Evolutionary conservation across 1,140 invertebrate genomes (phyloP).

Genomic region (Drosophila pseudoobscura): DNA sequence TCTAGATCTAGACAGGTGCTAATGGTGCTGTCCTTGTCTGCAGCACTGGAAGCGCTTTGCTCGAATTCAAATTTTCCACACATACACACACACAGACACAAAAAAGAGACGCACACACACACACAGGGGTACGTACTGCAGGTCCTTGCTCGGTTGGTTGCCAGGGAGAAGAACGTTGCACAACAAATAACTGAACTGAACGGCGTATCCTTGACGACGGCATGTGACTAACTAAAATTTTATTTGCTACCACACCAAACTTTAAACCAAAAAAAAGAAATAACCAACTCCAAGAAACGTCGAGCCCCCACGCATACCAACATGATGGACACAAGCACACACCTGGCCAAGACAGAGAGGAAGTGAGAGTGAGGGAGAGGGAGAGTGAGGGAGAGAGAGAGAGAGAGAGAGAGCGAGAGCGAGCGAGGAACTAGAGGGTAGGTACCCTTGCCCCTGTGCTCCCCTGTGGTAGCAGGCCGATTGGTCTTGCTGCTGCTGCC

Average conservation of each 20-base stretch:
- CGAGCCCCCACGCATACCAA: constrained; percentile 1
- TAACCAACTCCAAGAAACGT: constrained; percentile 24
- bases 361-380: background rate
- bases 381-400: background rate
- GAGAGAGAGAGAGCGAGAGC: constrained; percentile 1
- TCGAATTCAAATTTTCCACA: constrained; percentile 49
- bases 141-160: constrained; percentile 49
- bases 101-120: background rate
- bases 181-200: constrained; percentile 62
- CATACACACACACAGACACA: constrained; percentile 17
- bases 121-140: constrained; percentile 35
- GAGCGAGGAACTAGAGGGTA: constrained; percentile 38
- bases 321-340: constrained; percentile 12
- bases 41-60: constrained; percentile 32
- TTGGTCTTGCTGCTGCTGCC: constrained; percentile 23
- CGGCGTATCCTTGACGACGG: constrained; percentile 83
- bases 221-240: constrained; percentile 83
- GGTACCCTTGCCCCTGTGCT: constrained; percentile 36
- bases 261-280: constrained; percentile 67
- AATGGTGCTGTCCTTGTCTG: constrained; percentile 64
- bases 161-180: constrained; percentile 59
- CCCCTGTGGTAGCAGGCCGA: background rate
- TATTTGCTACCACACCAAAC: constrained; percentile 83
- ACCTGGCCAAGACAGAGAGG: constrained; percentile 7
- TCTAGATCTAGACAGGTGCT: constrained; percentile 77